Percentiles rank a stretch among this genome's conserved stretches.
Evolutionary conservation across 2,888 invertebrate genomes (phyloP).

Genomic region (Erebia epiphron): DNA sequence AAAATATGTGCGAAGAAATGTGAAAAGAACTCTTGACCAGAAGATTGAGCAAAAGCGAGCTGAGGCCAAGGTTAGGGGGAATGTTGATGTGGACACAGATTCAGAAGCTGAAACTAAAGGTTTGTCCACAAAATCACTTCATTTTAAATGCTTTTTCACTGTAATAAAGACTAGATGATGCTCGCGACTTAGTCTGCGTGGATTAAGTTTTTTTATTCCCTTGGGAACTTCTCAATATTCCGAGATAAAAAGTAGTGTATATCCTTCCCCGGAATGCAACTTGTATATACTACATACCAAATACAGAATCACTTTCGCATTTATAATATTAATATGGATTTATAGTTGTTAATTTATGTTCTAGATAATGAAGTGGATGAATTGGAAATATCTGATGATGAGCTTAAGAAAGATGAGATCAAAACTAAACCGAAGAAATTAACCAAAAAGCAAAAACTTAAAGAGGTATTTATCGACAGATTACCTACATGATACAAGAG

Average conservation of each 20-base stretch:
- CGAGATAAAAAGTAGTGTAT: no score
- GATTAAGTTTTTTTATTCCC: no score
- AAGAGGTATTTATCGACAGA: conserved; percentile 53
- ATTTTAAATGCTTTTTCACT: no score
- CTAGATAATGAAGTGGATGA: conserved; percentile 79
- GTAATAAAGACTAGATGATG: no score
- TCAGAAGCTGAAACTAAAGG: conserved; percentile 67
- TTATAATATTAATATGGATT: no score
- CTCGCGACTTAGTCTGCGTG: no score
- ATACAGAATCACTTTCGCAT: no score
- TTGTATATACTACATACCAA: no score
- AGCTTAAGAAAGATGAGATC: conserved; percentile 87
- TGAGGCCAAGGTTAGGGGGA: conserved; percentile 70
- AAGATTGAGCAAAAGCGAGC: conserved; percentile 86
- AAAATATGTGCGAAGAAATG: conserved; percentile 91
- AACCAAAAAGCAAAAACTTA: conserved; percentile 71
- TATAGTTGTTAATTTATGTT: conserved; percentile 18
- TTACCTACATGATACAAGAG: no score
- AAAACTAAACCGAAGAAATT: conserved; percentile 86
- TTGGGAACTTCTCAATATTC: no score
- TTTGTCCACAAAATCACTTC: conserved; percentile 8
- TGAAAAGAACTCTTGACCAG: conserved; percentile 91
- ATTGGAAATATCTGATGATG: conserved; percentile 89
- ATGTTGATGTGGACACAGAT: conserved; percentile 77
- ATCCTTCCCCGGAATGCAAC: no score